Evolutionary conservation across 2,888 invertebrate species (phyloP), one percentile per base, ranked within the genome.

Genomic region (Matsumyia berberina): DNA sequence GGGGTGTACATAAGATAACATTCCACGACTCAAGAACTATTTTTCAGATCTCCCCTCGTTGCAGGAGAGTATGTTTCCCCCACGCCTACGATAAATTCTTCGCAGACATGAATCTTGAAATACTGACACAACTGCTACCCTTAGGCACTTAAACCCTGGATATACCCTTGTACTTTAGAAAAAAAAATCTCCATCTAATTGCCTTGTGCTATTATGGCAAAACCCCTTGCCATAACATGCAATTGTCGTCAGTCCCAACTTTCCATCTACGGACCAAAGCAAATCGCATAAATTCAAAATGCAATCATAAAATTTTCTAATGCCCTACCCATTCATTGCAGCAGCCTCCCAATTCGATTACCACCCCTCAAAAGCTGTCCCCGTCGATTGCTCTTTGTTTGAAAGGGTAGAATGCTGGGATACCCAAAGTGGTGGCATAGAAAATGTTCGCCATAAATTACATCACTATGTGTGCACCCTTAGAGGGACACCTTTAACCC

Each of bases 361-460:
- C 70, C 67, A 31, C 42, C 60, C 55, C 62, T 24, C n/a, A 4
- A 24, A 37, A 37, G 35, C 39, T 51, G 33, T 77, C 58, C 42
- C 55, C 29, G 67, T 29, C 57, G 44, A 78, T 83, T 83, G 77
- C 60, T 77, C 77, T 69, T 77, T 77, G 73, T 78, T 69, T 67
- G 51, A 31, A 78, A 62, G 69, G 67, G 51, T 64, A 62, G 31
- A 11, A 15, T 15, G 42, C 12, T 12, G 29, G 44, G 31, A 17
- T 49, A 37, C 17, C 17, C 35, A 15, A 19, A 31, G 31, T 55
- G 55, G 12, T 64, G 74, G 53, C 42, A 35, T 58, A 51, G 72
- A 73, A 67, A 79, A 79, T 72, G 57, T 73, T 58, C 19, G 42
- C 57, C 78, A 83, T 83, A 83, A 83, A 83, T 83, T 83, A 74